phyloP scores from a whole-genome alignment of 2,888 invertebrate species.

The Trichacis sp. region DNA sequence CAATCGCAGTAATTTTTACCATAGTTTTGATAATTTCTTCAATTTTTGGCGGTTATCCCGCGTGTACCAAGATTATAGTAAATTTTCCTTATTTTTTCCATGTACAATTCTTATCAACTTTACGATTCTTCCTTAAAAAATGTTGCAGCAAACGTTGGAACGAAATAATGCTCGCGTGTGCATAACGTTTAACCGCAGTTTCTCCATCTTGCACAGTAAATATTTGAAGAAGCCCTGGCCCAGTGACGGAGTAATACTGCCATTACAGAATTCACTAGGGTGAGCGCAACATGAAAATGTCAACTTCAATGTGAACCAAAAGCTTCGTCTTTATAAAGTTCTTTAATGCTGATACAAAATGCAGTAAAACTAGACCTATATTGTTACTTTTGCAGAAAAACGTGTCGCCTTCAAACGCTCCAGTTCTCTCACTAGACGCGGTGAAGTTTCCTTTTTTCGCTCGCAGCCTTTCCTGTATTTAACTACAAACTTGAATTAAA shows the following conservation, averaged over 20 bases:
- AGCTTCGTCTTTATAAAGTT: background rate
- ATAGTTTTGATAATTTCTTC: no score
- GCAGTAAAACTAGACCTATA: background rate
- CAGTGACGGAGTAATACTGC: slow-evolving; percentile 16
- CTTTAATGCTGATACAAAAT: slow-evolving; percentile 6
- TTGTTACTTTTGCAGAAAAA: background rate
- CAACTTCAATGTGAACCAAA: slow-evolving; percentile 12
- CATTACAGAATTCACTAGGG: slow-evolving; percentile 20
- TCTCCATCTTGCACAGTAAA: slow-evolving; percentile 17
- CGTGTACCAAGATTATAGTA: no score
- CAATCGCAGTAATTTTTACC: no score
- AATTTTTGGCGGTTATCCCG: no score
- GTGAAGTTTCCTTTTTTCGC: background rate
- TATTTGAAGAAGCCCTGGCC: slow-evolving; percentile 22
- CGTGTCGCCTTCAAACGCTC: background rate
- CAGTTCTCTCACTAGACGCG: background rate
- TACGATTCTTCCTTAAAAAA: no score
- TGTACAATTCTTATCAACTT: no score
- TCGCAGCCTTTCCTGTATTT: no score
- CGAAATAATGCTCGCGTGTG: background rate
- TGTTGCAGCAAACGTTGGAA: no score
- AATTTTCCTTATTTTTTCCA: no score
- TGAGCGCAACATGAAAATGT: slow-evolving; percentile 14
- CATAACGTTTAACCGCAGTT: slow-evolving; percentile 9
- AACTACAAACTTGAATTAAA: no score